Conservation (phyloP, 2,888 invertebrate species). For the Uropetala carovei region DNA sequence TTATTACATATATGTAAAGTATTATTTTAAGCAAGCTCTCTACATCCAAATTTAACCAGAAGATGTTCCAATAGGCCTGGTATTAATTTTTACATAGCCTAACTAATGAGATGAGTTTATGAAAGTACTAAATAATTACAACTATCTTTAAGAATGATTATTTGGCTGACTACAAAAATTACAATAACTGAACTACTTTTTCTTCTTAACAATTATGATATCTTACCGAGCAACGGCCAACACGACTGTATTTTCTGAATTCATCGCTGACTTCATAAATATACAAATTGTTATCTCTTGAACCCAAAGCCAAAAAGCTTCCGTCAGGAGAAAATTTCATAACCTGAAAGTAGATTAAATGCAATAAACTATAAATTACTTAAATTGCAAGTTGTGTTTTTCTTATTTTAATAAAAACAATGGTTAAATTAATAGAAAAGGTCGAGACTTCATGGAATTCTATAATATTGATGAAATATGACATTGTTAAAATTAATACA, state of each 20-base stretch:
- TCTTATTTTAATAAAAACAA: conserved; percentile 35
- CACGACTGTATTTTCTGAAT: conserved; percentile 85
- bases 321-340: conserved; percentile 89
- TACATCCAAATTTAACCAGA: neutral
- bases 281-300: conserved; percentile 93
- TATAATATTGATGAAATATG: too few relatives aligned
- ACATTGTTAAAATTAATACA: too few relatives aligned
- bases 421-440: too few relatives aligned
- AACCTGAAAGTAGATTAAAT: conserved; percentile 78
- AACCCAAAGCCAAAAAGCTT: conserved; percentile 87
- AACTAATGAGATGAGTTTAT: too few relatives aligned
- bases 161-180: too few relatives aligned
- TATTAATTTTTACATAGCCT: too few relatives aligned
- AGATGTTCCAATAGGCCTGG: too few relatives aligned
- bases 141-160: too few relatives aligned
- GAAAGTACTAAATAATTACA: too few relatives aligned
- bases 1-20: neutral
- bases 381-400: neutral
- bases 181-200: too few relatives aligned
- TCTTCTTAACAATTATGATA: conserved; percentile 36
- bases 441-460: too few relatives aligned
- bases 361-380: conserved; percentile 70
- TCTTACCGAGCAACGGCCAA: conserved; percentile 91
- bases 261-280: conserved; percentile 89
- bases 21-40: neutral